These are phyloP conservation scores for Heliconius hortense DNA, from an alignment of 2,888 invertebrate species.

Conservation along the genomic window DNA sequence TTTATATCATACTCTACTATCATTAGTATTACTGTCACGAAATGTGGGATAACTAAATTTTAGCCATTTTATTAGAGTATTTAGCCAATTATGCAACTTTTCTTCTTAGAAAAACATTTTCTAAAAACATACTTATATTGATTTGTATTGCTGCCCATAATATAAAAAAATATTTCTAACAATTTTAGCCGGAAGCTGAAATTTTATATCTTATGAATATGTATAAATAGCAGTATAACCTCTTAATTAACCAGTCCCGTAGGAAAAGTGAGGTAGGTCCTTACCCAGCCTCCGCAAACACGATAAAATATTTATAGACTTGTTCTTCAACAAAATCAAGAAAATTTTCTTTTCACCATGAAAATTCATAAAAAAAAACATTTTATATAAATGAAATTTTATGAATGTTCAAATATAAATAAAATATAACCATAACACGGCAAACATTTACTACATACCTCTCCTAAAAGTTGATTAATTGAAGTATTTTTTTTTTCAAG, in stretches of 20 bases:
- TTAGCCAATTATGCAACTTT: too few species aligned
- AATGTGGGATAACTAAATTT: background rate
- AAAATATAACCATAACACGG: background rate
- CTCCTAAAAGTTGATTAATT: constrained; percentile 48
- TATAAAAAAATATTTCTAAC: background rate
- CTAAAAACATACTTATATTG: background rate
- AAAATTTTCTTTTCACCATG: background rate
- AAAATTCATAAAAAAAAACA: background rate
- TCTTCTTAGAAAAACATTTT: background rate
- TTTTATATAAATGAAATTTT: background rate
- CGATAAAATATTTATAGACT: constrained; percentile 73
- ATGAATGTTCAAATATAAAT: background rate
- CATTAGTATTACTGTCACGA: background rate
- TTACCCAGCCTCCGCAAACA: constrained; percentile 49
- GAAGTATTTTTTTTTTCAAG: constrained; percentile 49
- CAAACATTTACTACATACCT: constrained; percentile 58
- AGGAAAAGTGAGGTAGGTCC: constrained; percentile 50
- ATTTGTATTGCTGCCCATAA: background rate
- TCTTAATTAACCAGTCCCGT: constrained; percentile 51
- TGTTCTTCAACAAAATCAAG: constrained; percentile 60
- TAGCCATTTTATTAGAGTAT: background rate
- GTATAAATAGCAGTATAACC: constrained; percentile 41
- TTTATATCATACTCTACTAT: constrained; percentile 29
- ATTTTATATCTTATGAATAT: constrained; percentile 33
- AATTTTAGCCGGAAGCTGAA: constrained; percentile 2